Percentiles rank a stretch among this genome's conserved stretches.
These are phyloP conservation scores for Notothenia rossii DNA, from an alignment of 2,113 vertebrate genomes.

Conservation along the genomic window DNA sequence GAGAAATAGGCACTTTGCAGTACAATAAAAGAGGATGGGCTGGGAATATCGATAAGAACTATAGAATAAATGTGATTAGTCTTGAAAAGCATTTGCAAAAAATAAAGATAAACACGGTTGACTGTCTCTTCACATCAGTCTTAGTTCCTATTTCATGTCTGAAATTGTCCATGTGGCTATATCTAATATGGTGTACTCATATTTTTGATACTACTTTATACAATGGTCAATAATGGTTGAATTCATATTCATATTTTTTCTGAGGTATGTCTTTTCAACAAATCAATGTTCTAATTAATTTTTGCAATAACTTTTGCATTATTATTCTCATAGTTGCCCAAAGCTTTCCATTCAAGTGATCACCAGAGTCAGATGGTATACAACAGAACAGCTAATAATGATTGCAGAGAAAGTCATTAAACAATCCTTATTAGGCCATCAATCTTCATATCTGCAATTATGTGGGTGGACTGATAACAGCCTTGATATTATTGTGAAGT, in stretches of 20 bases:
- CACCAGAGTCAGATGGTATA: slow-evolving; percentile 11
- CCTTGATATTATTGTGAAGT: slow-evolving; percentile 25
- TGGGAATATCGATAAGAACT: not conserved
- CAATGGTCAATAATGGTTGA: too few relatives aligned
- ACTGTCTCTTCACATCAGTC: too few relatives aligned
- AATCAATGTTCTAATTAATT: slow-evolving; percentile 21
- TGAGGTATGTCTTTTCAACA: not conserved
- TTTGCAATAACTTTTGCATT: slow-evolving; percentile 10
- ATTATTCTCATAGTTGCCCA: not conserved
- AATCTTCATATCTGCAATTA: slow-evolving; percentile 48
- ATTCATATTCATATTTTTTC: not conserved
- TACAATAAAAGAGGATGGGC: slow-evolving; percentile 3
- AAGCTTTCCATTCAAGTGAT: slow-evolving; percentile 17
- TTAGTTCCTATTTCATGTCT: too few relatives aligned
- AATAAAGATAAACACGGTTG: not conserved
- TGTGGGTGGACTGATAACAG: slow-evolving; percentile 8
- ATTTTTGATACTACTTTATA: too few relatives aligned
- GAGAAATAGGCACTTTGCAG: not conserved
- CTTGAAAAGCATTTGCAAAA: not conserved
- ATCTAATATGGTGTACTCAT: too few relatives aligned
- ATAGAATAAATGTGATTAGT: not conserved
- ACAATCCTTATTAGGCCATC: slow-evolving; percentile 38
- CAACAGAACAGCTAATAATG: slow-evolving; percentile 11
- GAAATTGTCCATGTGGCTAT: too few relatives aligned
- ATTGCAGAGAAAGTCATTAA: slow-evolving; percentile 50